Percentiles rank a stretch among this genome's conserved stretches.
Evolutionary conservation across 2,113 vertebrate genomes (phyloP).

Genomic region (Andinoacara biseriatus): DNA sequence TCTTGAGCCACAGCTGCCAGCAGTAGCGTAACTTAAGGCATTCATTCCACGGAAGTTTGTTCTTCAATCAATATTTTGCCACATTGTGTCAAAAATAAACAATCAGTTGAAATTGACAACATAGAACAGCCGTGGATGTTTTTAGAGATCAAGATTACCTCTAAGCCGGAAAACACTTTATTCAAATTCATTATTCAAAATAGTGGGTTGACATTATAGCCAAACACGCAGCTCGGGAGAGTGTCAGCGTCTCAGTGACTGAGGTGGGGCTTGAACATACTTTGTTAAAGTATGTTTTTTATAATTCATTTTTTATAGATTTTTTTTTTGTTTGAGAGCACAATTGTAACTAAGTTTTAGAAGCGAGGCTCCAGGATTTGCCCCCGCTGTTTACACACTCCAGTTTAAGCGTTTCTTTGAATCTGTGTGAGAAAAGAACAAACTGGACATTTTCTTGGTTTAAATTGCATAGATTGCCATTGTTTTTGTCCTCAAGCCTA

Average conservation of each 20-base stretch:
- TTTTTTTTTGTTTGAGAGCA: no score
- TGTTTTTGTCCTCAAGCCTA: no score
- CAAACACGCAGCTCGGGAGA: not conserved
- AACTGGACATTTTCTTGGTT: no score
- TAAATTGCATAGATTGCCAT: no score
- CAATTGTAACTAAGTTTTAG: no score
- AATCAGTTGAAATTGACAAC: not conserved
- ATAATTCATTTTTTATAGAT: no score
- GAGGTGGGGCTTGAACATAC: not conserved
- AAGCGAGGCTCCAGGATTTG: no score
- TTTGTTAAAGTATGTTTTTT: no score
- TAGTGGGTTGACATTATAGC: not conserved
- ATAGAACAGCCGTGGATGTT: not conserved
- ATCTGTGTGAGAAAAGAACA: no score
- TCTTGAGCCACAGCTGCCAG: not conserved
- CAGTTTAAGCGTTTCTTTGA: no score
- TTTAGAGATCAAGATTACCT: not conserved
- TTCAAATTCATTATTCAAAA: not conserved
- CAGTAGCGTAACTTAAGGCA: not conserved
- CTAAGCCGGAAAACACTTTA: not conserved
- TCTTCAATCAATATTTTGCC: not conserved
- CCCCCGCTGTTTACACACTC: no score
- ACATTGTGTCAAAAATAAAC: not conserved
- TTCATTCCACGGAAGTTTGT: not conserved
- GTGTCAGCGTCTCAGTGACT: not conserved